Percentiles rank a stretch among this genome's conserved stretches.
Conservation (phyloP, 2,888 invertebrate genomes). For the Dioctria linearis region DNA sequence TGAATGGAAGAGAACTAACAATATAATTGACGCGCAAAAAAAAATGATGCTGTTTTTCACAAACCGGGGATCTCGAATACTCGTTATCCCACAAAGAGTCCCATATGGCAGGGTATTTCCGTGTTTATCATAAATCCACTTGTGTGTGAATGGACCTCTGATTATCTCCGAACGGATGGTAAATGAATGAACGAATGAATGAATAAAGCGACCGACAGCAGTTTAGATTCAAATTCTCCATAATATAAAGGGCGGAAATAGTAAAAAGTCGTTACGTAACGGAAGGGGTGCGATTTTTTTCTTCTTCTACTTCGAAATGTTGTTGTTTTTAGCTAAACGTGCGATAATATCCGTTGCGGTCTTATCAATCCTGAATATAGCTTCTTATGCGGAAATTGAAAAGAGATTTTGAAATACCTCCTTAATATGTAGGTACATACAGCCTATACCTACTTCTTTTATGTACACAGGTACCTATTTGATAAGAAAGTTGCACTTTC, state of each 20-base stretch:
- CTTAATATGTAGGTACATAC: neutral
- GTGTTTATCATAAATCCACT: slow-evolving; percentile 37
- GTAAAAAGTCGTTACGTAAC: slow-evolving; percentile 55
- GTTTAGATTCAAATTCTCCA: slow-evolving; percentile 23
- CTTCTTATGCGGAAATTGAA: slow-evolving; percentile 11
- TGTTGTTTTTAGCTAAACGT: slow-evolving; percentile 6
- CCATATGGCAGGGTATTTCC: slow-evolving; percentile 35
- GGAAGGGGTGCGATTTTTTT: slow-evolving; percentile 54
- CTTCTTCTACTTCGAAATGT: neutral
- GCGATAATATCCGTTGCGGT: slow-evolving; percentile 18
- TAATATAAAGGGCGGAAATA: slow-evolving; percentile 42
- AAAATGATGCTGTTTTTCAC: neutral
- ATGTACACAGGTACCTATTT: neutral
- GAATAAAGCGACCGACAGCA: neutral
- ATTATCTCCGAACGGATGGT: slow-evolving; percentile 31
- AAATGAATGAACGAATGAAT: slow-evolving; percentile 19
- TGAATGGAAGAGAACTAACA: slow-evolving; percentile 21
- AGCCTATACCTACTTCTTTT: neutral
- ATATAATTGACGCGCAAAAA: neutral
- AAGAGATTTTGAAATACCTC: neutral
- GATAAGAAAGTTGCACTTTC: slow-evolving; percentile 21
- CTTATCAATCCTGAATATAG: neutral
- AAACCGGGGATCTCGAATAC: neutral
- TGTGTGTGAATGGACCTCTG: slow-evolving; percentile 30
- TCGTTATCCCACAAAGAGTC: neutral